Percentiles rank a stretch among this genome's conserved stretches.
phyloP scores from a whole-genome alignment of 2,113 vertebrate species.

The Atrichornis clamosus region DNA sequence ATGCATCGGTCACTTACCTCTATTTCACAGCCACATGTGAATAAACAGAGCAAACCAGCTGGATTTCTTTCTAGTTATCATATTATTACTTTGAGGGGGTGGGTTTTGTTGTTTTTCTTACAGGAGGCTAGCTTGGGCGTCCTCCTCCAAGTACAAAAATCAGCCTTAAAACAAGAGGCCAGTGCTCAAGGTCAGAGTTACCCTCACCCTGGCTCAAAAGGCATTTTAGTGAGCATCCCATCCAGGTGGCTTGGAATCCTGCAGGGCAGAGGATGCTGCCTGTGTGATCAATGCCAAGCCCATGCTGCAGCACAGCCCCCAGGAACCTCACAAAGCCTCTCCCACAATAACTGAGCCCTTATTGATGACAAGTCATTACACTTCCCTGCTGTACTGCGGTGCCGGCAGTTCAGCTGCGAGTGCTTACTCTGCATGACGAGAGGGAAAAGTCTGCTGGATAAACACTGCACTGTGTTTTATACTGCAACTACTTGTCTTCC shows the following conservation, averaged over 20 bases:
- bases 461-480: background rate
- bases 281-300: background rate
- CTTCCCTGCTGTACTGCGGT: background rate
- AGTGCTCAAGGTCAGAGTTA: background rate
- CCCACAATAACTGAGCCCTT: background rate
- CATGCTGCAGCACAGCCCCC: background rate
- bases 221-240: background rate
- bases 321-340: background rate
- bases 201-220: background rate
- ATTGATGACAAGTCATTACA: slow-evolving; percentile 31
- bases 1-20: background rate
- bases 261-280: background rate
- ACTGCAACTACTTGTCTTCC: background rate
- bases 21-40: background rate
- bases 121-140: background rate
- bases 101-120: background rate
- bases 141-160: background rate
- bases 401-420: background rate
- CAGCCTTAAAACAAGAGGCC: background rate
- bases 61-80: background rate
- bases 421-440: background rate
- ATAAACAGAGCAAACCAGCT: background rate
- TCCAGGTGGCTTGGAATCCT: background rate
- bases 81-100: background rate
- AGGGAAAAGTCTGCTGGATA: slow-evolving; percentile 9